Percentiles rank a stretch among this genome's conserved stretches.
Conservation (phyloP, 2,797 vertebrate species). For the Helostoma temminkii region DNA sequence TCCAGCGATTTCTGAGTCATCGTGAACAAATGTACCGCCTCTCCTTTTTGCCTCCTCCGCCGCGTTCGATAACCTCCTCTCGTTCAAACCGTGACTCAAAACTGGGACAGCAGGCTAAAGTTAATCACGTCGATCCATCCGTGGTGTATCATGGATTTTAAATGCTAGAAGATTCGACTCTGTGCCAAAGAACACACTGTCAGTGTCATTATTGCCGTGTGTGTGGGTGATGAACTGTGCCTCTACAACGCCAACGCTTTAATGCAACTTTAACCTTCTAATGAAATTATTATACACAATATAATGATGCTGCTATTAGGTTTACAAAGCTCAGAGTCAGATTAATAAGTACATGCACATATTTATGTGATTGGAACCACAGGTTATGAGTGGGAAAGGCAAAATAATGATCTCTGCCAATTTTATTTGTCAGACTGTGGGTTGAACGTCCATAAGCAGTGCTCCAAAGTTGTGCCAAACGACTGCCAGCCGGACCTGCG, state of each 20-base stretch:
- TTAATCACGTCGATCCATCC: constrained; percentile 67
- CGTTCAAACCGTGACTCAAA: constrained; percentile 38
- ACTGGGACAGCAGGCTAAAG: constrained; percentile 41
- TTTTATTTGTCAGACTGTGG: constrained; percentile 90
- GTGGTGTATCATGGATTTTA: constrained; percentile 20
- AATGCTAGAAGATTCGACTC: constrained; percentile 49
- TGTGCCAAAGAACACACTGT: constrained; percentile 56
- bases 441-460: constrained; percentile 98
- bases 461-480: constrained; percentile 98
- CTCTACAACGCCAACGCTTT: constrained; percentile 13
- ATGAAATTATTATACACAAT: background rate
- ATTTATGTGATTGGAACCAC: background rate
- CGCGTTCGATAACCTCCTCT: background rate
- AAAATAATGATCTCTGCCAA: background rate
- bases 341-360: background rate
- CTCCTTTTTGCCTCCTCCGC: background rate
- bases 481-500: constrained; percentile 99
- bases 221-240: constrained; percentile 41
- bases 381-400: background rate
- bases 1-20: background rate
- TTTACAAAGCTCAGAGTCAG: background rate
- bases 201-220: constrained; percentile 20
- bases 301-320: background rate
- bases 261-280: constrained; percentile 1
- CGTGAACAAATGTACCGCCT: background rate